Conservation (phyloP, 2,113 vertebrate species). For the Notothenia coriiceps region DNA sequence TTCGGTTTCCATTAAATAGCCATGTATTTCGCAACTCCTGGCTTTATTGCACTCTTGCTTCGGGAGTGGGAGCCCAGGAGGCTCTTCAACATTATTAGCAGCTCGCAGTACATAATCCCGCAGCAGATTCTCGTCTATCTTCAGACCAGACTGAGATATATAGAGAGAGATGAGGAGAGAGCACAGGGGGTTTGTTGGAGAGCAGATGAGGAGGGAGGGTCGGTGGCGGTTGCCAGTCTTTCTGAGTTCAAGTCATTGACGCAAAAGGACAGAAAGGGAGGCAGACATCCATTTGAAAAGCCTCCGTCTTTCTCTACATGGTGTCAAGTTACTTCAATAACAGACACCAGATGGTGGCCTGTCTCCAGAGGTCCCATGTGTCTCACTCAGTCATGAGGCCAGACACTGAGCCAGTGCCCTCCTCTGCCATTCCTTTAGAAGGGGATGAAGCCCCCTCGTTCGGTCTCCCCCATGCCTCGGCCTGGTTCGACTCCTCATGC, state of each 20-base stretch:
- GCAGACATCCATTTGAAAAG: slow-evolving; percentile 38
- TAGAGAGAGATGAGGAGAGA: slow-evolving; percentile 55
- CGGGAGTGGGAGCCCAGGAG: slow-evolving; percentile 81
- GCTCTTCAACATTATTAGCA: slow-evolving; percentile 86
- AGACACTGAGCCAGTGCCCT: slow-evolving; percentile 70
- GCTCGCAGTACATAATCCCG: slow-evolving; percentile 83
- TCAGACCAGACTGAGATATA: slow-evolving; percentile 73
- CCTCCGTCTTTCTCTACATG: slow-evolving; percentile 39
- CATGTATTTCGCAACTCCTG: slow-evolving; percentile 77
- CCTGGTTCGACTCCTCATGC: slow-evolving; percentile 63
- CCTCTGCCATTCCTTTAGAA: slow-evolving; percentile 76
- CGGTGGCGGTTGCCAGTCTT: slow-evolving; percentile 31
- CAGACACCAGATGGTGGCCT: slow-evolving; percentile 79
- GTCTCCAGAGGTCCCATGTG: slow-evolving; percentile 70
- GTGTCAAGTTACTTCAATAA: slow-evolving; percentile 58
- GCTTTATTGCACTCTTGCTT: slow-evolving; percentile 87
- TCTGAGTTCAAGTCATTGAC: slow-evolving; percentile 32
- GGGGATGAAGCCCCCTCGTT: slow-evolving; percentile 56
- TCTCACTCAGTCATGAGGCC: slow-evolving; percentile 73
- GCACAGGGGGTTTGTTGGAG: not conserved
- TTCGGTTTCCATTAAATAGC: slow-evolving; percentile 82
- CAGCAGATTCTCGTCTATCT: slow-evolving; percentile 74
- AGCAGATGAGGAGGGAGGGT: not conserved
- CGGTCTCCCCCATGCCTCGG: slow-evolving; percentile 61
- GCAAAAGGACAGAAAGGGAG: slow-evolving; percentile 44